Evolutionary conservation across 2,113 vertebrate species (phyloP).

Genomic region (Poicephalus gulielmi): DNA sequence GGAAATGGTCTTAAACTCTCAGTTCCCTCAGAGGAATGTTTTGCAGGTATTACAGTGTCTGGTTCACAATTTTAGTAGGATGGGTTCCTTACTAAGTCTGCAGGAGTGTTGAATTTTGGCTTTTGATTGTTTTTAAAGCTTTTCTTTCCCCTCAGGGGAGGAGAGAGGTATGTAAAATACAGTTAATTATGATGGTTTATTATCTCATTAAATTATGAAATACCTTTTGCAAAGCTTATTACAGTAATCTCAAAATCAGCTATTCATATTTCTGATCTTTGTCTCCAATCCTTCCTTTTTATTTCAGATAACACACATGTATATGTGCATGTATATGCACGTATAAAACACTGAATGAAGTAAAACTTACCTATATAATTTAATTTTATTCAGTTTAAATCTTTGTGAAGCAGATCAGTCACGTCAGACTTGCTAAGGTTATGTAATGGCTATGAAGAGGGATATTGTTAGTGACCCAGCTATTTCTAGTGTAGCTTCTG

Average conservation of each 20-base stretch:
- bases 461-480: background rate
- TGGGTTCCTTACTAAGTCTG: background rate
- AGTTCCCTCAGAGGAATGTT: background rate
- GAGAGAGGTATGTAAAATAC: background rate
- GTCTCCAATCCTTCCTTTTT: background rate
- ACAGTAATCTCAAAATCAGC: background rate
- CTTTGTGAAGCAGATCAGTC: background rate
- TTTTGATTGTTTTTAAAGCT: background rate
- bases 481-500: background rate
- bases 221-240: background rate
- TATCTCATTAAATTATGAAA: slow-evolving; percentile 28
- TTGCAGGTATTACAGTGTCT: background rate
- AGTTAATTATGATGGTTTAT: slow-evolving; percentile 15
- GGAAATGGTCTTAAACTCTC: background rate
- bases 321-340: background rate
- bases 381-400: background rate
- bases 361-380: background rate
- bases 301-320: background rate
- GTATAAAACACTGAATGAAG: background rate
- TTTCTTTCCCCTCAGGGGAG: background rate
- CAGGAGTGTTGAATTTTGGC: background rate
- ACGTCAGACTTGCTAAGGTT: background rate
- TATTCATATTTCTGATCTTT: background rate
- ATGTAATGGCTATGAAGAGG: background rate
- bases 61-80: background rate